Base-by-base conservation (phyloP, 2,113 vertebrate genomes). In the Uria aalge region DNA sequence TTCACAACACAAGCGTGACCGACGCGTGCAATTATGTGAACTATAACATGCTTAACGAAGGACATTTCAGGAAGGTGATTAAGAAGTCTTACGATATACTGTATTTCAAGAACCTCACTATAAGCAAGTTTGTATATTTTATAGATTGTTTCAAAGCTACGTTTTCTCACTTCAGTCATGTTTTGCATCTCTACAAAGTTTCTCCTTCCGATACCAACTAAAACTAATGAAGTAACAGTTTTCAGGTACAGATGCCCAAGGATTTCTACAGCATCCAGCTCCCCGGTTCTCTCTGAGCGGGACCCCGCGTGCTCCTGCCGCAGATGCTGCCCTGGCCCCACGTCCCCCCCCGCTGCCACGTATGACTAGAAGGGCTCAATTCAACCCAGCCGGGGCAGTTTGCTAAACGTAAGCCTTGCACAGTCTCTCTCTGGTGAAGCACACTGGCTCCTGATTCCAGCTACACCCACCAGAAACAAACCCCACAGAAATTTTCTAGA, bases 11-110 rank as follows among this genome's bases (percentile, higher is more conserved):
- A 7, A 43, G 50, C 1, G 4, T 6, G 59, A 50, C 29, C 59
- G 10, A 24, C 32, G 5, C 16, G 2, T n/a, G 69, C 74, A 34
- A 14, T 1, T 1, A 26, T 10, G 3, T 41, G 69, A 79, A 52
- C 71, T 34, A 4, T 0, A 17, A n/a, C 0, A 2, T 10, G 59
- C 29, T 63, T n/a, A 12, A 4, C 1, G 10, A 18, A 74, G 66
- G 47, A 1, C 2, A 18, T 0, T 47, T 18, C 79, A 26, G 26
- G 29, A 22, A 56, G 34, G 14, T 38, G 66, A 81, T 9, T 4
- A n/a, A 45, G 57, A 72, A 86, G n/a, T 27, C 72, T 89, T 29
- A 34, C 59, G 53, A 36, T 15, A 74, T 2, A 29, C 48, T 0
- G 0, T 5, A 21, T 48, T 55, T 66, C 38, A 62, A 80, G 59